These are phyloP conservation scores for Anguilla anguilla DNA, from an alignment of 2,797 vertebrate genomes.

Conservation along the genomic window DNA sequence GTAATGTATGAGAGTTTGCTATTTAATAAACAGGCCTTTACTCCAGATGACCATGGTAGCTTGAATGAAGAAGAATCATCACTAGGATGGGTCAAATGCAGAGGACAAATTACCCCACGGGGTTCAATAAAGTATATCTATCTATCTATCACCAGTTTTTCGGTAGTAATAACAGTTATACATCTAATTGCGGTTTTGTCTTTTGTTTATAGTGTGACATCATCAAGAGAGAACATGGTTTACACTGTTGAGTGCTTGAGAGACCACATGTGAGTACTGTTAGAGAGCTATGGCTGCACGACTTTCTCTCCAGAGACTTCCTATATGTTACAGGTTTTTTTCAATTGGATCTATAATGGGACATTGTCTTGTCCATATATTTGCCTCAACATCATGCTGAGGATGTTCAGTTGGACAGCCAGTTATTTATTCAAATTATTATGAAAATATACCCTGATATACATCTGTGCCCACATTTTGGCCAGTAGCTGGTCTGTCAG, in stretches of 20 bases:
- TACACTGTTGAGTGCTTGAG: conserved; percentile 90
- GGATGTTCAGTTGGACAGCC: neutral
- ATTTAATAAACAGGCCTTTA: conserved; percentile 3
- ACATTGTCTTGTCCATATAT: neutral
- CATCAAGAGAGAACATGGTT: conserved; percentile 86
- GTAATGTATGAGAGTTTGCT: neutral
- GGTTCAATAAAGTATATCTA: no score
- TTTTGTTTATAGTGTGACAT: conserved; percentile 77
- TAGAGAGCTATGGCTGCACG: neutral
- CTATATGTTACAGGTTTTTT: neutral
- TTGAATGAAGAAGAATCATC: neutral
- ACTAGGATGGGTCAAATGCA: no score
- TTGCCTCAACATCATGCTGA: neutral
- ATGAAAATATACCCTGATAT: neutral
- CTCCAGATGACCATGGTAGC: neutral
- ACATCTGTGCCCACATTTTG: no score
- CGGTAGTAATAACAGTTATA: neutral
- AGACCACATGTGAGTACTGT: conserved; percentile 84
- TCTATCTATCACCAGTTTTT: neutral
- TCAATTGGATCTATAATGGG: neutral
- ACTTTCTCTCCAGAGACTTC: neutral
- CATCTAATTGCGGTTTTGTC: conserved; percentile 6
- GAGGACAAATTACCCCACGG: no score
- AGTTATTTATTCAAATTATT: neutral
- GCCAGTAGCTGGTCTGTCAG: no score